Percentiles rank a stretch among this genome's conserved stretches.
phyloP scores from a whole-genome alignment of 2,888 invertebrate species.

The Aethes cnicana region DNA sequence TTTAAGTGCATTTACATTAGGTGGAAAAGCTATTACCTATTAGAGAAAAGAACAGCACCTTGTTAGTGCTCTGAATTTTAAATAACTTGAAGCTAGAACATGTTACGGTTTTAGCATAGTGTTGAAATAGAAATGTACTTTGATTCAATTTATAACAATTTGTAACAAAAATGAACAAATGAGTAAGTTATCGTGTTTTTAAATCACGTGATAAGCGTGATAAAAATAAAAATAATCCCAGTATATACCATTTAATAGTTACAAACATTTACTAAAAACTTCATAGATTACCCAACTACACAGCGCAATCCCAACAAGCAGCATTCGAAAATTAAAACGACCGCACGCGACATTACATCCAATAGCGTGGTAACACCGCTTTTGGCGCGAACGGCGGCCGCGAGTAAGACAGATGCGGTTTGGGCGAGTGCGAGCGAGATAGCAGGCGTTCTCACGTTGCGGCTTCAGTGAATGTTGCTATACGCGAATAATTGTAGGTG shows the following conservation, averaged over 20 bases:
- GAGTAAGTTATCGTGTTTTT: not conserved
- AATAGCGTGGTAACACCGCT: slow-evolving; percentile 58
- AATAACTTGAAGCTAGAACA: no score
- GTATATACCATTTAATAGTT: not conserved
- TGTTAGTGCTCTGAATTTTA: no score
- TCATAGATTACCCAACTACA: slow-evolving; percentile 48
- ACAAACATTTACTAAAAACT: no score
- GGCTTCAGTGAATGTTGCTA: slow-evolving; percentile 49
- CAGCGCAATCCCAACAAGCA: slow-evolving; percentile 70
- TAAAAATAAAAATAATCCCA: not conserved
- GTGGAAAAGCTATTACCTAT: no score
- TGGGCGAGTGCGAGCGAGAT: slow-evolving; percentile 52
- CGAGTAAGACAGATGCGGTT: slow-evolving; percentile 14
- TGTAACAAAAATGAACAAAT: not conserved
- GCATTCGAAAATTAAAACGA: slow-evolving; percentile 78
- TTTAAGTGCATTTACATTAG: not conserved
- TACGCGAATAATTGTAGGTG: slow-evolving; percentile 57
- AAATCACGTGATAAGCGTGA: no score
- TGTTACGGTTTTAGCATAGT: not conserved
- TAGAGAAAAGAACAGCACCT: no score
- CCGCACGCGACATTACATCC: slow-evolving; percentile 60
- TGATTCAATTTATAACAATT: no score
- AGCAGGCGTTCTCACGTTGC: slow-evolving; percentile 50
- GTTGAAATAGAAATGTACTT: no score
- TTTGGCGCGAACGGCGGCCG: slow-evolving; percentile 57